A percentile compares a stretch with the other conserved stretches of the same genome.
phyloP scores from a whole-genome alignment of 1,140 invertebrate species.

The Ptiloglossa arizonensis region DNA sequence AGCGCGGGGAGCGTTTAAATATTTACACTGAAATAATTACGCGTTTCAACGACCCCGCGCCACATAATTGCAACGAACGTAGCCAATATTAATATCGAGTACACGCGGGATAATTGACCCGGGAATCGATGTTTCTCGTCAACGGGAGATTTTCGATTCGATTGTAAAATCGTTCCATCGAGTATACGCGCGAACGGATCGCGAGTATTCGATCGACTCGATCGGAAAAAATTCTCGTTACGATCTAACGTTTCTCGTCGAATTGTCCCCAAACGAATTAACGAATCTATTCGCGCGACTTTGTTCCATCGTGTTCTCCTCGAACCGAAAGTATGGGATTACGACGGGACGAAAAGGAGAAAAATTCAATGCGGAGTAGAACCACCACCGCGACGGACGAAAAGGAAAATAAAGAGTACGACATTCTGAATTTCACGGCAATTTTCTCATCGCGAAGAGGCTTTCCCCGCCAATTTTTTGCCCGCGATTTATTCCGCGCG shows the following conservation, averaged over 20 bases:
- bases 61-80: slow-evolving; percentile 12
- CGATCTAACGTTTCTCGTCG: no score
- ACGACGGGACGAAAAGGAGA: neutral
- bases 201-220: no score
- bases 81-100: slow-evolving; percentile 30
- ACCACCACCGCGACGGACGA: neutral
- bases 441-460: slow-evolving; percentile 7
- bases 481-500: slow-evolving; percentile 40
- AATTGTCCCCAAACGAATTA: no score
- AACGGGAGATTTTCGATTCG: no score
- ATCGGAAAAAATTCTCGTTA: no score
- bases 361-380: neutral
- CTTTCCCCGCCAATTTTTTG: slow-evolving; percentile 25
- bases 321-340: neutral
- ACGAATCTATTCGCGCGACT: no score
- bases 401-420: neutral
- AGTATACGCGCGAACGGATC: no score
- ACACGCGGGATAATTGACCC: neutral
- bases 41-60: neutral
- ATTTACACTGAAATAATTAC: slow-evolving; percentile 32
- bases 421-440: slow-evolving; percentile 19
- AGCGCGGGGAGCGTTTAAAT: slow-evolving; percentile 10
- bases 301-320: neutral
- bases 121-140: no score
- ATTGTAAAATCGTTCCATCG: no score